Conservation (phyloP, 2,888 invertebrate species). For the Graphium colonna region DNA sequence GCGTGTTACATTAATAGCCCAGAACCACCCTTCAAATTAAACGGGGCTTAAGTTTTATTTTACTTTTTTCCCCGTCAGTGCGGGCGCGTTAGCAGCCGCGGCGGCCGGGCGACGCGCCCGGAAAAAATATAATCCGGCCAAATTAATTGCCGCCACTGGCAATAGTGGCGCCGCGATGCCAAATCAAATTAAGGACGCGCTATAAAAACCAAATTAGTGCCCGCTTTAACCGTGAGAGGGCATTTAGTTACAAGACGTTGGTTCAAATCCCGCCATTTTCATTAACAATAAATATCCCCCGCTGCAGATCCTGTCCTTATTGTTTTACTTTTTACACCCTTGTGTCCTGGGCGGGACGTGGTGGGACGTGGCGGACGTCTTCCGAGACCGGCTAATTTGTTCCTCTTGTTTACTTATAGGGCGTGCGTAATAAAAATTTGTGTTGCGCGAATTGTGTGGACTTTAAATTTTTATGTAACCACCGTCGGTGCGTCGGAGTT, state of each 20-base stretch:
- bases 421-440: slow-evolving; percentile 77
- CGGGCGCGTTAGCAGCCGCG: slow-evolving; percentile 45
- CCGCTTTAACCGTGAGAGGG: slow-evolving; percentile 80
- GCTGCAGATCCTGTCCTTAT: slow-evolving; percentile 77
- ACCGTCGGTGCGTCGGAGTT: slow-evolving; percentile 56
- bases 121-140: slow-evolving; percentile 79
- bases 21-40: slow-evolving; percentile 82
- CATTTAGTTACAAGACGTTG: slow-evolving; percentile 81
- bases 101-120: slow-evolving; percentile 43
- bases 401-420: slow-evolving; percentile 76
- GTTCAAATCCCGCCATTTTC: slow-evolving; percentile 80
- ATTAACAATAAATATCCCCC: slow-evolving; percentile 81
- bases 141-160: slow-evolving; percentile 79
- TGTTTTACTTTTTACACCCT: slow-evolving; percentile 81
- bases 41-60: slow-evolving; percentile 80
- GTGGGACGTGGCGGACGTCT: slow-evolving; percentile 63
- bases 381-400: slow-evolving; percentile 70
- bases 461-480: slow-evolving; percentile 78
- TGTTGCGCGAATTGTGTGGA: slow-evolving; percentile 79
- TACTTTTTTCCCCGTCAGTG: slow-evolving; percentile 73
- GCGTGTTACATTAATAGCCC: slow-evolving; percentile 82
- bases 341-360: slow-evolving; percentile 69
- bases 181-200: slow-evolving; percentile 80
- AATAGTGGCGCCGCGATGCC: slow-evolving; percentile 76
- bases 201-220: slow-evolving; percentile 82